Percentiles rank a stretch among this genome's conserved stretches.
Evolutionary conservation across 1,140 invertebrate genomes (phyloP).

Genomic region (Diprion similis): DNA sequence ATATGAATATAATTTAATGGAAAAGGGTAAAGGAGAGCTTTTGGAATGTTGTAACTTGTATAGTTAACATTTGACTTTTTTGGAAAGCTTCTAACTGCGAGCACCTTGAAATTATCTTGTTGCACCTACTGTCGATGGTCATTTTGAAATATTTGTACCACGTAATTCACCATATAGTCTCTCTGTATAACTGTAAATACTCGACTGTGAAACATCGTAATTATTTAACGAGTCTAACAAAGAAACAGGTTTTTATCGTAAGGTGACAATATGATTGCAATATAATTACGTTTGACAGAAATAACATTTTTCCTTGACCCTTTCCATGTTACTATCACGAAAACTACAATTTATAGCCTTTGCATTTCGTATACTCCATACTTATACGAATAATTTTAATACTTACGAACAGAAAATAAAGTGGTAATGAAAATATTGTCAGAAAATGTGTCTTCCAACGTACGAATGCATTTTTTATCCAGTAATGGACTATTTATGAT

Average conservation of each 20-base stretch:
- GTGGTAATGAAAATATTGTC: slow-evolving; percentile 50
- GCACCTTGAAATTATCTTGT: neutral
- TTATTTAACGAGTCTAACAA: too few species aligned
- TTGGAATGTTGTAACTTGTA: neutral
- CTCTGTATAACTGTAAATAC: too few species aligned
- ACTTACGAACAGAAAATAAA: too few species aligned
- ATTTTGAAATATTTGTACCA: too few species aligned
- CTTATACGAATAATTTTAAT: neutral
- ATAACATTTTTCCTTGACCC: neutral
- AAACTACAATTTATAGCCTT: neutral
- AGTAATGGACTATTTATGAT: slow-evolving; percentile 18
- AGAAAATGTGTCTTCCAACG: slow-evolving; percentile 91
- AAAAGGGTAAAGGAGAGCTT: neutral
- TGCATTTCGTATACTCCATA: neutral
- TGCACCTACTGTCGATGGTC: too few species aligned
- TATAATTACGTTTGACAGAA: neutral
- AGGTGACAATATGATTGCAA: neutral
- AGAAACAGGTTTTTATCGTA: too few species aligned
- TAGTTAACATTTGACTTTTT: neutral
- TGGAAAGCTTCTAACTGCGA: neutral
- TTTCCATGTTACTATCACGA: neutral
- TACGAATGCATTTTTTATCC: slow-evolving; percentile 24
- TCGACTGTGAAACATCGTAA: too few species aligned
- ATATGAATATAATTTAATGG: neutral
- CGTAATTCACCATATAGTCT: too few species aligned